Evolutionary conservation across 1,140 invertebrate species (phyloP).

Genomic region (Halotydeus destructor): DNA sequence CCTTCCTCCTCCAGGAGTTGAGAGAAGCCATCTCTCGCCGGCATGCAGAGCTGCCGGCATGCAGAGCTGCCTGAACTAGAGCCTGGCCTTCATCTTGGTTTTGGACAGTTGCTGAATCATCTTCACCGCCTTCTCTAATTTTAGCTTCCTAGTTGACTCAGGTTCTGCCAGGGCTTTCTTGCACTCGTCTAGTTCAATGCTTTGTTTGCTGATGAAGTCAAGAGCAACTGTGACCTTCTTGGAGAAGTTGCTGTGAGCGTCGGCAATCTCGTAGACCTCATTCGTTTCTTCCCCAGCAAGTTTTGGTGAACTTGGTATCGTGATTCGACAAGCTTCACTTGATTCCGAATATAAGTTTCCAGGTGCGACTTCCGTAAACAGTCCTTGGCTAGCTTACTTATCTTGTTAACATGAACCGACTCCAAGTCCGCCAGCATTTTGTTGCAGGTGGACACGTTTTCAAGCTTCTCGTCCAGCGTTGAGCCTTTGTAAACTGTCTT

Average conservation of each 20-base stretch:
- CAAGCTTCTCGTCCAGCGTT: constrained; percentile 58
- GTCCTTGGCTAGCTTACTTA: constrained; percentile 46
- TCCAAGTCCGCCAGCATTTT: constrained; percentile 45
- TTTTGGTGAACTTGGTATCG: constrained; percentile 71
- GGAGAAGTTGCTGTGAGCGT: neutral
- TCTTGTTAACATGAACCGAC: constrained; percentile 55
- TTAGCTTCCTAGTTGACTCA: too few species aligned
- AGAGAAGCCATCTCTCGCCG: constrained; percentile 71
- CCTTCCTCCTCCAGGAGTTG: constrained; percentile 65
- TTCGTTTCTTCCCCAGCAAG: constrained; percentile 36
- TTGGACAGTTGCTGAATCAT: constrained; percentile 42
- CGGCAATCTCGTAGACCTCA: constrained; percentile 1
- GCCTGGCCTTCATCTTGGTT: constrained; percentile 76
- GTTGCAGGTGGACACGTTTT: constrained; percentile 39
- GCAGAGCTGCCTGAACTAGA: constrained; percentile 66
- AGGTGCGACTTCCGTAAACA: constrained; percentile 52
- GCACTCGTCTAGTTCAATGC: neutral
- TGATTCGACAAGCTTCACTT: constrained; percentile 68
- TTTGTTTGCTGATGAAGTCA: neutral
- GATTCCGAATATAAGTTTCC: constrained; percentile 74
- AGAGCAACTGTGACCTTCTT: neutral
- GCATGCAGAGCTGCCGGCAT: too few species aligned
- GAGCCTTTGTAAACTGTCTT: constrained; percentile 60
- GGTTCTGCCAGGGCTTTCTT: neutral
- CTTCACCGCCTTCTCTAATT: neutral